Base-by-base conservation (phyloP, 1,140 invertebrate genomes). In the Drosophila baimaii region DNA sequence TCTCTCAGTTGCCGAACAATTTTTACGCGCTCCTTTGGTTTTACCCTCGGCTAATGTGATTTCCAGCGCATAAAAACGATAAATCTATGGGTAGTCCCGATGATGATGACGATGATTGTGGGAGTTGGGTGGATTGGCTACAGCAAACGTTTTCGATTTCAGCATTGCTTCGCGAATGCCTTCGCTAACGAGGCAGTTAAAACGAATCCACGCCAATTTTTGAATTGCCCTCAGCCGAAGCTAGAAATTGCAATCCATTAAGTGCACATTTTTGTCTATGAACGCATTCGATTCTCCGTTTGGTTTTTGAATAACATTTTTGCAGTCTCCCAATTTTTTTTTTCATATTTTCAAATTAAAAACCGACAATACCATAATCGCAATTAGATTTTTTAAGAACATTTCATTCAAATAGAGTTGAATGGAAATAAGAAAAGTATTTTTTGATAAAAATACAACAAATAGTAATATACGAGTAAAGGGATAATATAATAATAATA, bases 1-100 rank as follows among this genome's bases (percentile, higher is more conserved):
- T 51, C 68, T 33, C 63, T 27, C 51, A 39, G 62, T 27, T 58
- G 65, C 51, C 66, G 33, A 59, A 33, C 33, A 39, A 64, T 88
- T 82, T 84, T 79, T 69, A 72, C 77, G 76, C 83, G 70, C 62
- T 88, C 78, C 79, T 68, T 82, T 88, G 79, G 79, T 79, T 88
- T 82, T 79, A 77, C 79, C 75, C 76, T 54, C 51, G 62, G 55
- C 83, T 86, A 88, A 86, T 88, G 82, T 88, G 83, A 86, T 86
- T 82, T 86, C 23, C 83, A 88, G 75, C 82, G 83, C 71, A 82
- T 88, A 82, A 86, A 88, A 88, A 69, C 82, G 79, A 86, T 86
- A 86, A 86, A 86, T 86, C 82, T 79, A 79, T 70, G 73, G 52
- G 62, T 54, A 65, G 51, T 58, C 52, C 52, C 69, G 17, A 69